phyloP scores from a whole-genome alignment of 2,113 vertebrate species.

The Argyrosomus japonicus region DNA sequence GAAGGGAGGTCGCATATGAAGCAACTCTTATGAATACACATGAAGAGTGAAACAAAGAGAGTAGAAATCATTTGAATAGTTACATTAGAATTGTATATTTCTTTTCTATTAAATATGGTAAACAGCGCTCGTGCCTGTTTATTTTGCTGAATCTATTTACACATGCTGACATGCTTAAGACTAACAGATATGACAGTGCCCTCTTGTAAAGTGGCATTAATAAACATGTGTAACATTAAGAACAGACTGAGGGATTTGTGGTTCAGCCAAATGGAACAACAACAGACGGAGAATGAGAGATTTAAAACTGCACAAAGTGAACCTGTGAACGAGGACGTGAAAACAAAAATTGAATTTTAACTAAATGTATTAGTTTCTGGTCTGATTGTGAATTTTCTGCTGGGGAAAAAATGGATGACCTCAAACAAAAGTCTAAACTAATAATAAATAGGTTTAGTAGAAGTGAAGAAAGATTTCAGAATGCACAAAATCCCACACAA shows the following conservation, averaged over 20 bases:
- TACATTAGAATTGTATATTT: constrained; percentile 90
- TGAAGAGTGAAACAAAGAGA: constrained; percentile 84
- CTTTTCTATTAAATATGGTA: constrained; percentile 94
- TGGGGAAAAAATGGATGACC: background rate
- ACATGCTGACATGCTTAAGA: constrained; percentile 75
- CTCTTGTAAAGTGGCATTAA: constrained; percentile 92
- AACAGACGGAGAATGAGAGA: background rate
- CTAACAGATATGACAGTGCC: constrained; percentile 83
- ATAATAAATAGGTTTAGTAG: background rate
- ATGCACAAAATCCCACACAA: background rate
- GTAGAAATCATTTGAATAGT: constrained; percentile 90
- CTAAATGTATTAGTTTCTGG: background rate
- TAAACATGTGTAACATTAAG: constrained; percentile 88
- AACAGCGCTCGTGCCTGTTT: constrained; percentile 87
- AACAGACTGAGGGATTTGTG: constrained; percentile 75
- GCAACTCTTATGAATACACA: constrained; percentile 89
- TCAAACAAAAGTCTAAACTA: background rate
- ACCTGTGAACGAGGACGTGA: background rate
- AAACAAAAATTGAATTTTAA: too few species aligned
- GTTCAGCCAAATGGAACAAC: constrained; percentile 46
- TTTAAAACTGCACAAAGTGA: constrained; percentile 4
- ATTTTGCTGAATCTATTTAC: constrained; percentile 91
- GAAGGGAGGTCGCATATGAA: constrained; percentile 89
- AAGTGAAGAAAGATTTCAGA: background rate
- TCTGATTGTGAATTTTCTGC: background rate